These are phyloP conservation scores for Perca flavescens DNA, from an alignment of 2,113 vertebrate genomes.

Conservation along the genomic window DNA sequence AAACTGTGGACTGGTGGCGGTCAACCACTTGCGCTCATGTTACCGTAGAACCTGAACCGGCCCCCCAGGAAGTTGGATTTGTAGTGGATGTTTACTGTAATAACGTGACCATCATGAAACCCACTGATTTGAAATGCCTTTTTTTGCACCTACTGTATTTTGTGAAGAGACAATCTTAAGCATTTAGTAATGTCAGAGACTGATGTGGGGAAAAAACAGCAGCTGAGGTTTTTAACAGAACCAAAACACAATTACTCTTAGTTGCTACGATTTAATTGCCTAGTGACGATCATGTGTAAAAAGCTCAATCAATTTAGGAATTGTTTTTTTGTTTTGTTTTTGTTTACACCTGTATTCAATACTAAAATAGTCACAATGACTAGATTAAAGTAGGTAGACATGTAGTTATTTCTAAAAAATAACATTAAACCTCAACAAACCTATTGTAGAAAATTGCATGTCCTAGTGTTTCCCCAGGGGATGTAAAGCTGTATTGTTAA, in stretches of 20 bases:
- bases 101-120: not conserved
- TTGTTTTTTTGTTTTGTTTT: too few species aligned
- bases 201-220: not conserved
- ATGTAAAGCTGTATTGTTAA: conserved; percentile 44
- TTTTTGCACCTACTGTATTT: conserved; percentile 10
- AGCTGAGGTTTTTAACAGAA: not conserved
- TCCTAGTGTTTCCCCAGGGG: conserved; percentile 35
- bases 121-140: not conserved
- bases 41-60: not conserved
- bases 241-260: not conserved
- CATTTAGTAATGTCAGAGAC: not conserved
- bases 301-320: not conserved
- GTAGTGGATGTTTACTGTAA: not conserved
- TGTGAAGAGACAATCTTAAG: not conserved
- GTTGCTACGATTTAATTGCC: too few species aligned
- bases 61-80: not conserved
- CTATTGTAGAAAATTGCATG: not conserved
- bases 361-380: not conserved
- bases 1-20: conserved; percentile 16
- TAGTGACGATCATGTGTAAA: not conserved
- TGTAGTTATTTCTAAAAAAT: not conserved
- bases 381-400: not conserved
- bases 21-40: not conserved
- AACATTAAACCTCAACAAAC: not conserved
- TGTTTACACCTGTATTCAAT: not conserved